A percentile compares a stretch with the other conserved stretches of the same genome.
Evolutionary conservation across 2,797 vertebrate species (phyloP).

Genomic region (Bufotes viridis): DNA sequence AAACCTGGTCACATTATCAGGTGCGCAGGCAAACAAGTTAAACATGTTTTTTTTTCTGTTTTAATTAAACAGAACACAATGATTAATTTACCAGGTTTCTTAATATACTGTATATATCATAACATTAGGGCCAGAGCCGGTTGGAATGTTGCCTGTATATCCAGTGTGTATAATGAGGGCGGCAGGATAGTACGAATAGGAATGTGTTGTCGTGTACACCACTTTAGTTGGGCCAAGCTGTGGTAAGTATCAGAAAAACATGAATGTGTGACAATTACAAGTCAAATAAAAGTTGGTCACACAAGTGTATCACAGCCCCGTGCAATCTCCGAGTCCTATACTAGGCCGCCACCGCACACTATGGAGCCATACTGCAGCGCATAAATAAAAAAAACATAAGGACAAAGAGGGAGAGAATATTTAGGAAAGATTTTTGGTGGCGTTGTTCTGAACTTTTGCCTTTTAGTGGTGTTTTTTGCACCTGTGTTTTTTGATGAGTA

Average conservation of each 20-base stretch:
- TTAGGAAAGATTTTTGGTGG: no score
- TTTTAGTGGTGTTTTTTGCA: no score
- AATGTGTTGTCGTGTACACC: neutral
- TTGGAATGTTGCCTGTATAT: conserved; percentile 16
- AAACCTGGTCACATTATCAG: conserved; percentile 67
- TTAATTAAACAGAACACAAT: conserved; percentile 43
- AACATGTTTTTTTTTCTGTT: conserved; percentile 39
- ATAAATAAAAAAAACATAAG: no score
- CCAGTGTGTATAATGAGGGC: neutral
- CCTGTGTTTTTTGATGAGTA: no score
- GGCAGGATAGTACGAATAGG: neutral
- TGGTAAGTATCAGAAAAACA: neutral
- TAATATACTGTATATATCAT: conserved; percentile 31
- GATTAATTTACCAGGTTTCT: conserved; percentile 32
- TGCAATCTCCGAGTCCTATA: no score
- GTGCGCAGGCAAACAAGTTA: conserved; percentile 26
- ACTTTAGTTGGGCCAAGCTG: neutral
- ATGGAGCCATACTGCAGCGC: no score
- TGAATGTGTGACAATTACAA: no score
- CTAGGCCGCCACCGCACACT: no score
- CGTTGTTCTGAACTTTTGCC: no score
- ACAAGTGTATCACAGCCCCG: no score
- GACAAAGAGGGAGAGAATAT: no score
- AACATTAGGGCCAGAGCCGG: neutral
- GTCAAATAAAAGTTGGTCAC: neutral